Base-by-base conservation (phyloP, 2,797 vertebrate genomes). In the Novumbra hubbsi region DNA sequence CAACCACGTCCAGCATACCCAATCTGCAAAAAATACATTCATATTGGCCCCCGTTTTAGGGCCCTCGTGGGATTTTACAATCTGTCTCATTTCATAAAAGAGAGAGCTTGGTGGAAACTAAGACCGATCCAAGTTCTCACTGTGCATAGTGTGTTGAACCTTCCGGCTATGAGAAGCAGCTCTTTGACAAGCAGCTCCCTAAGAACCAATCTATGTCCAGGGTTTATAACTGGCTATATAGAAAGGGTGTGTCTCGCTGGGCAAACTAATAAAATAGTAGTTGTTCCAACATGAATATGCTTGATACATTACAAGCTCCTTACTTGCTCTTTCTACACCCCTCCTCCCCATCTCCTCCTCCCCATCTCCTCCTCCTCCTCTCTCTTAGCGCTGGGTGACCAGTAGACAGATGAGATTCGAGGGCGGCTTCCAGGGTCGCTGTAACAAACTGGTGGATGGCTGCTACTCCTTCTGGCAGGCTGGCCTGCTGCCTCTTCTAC, bases 381-480 rank as follows among this genome's bases (percentile, higher is more conserved):
- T 4, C 6, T 52, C 72, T 16, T 88, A 99, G 97, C 91, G 92
- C 77, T 99, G 98, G 98, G 96, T 97, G 78, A 94, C 96, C 0
- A 88, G 95, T 85, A 94, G 95, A 79, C 98, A 99, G 90, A 99
- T 98, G 97, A 88, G 95, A 0, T 98, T 96, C 0, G 98, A 99
- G 88, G 98, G 98, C 0, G 98, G 98, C 7, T 99, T 99, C 88
- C 98, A 99, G 86, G 98, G 97, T 5, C 96, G 98, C 78, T 98
- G 96, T 75, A 99, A 99, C 81, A 99, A 99, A 87, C 92, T 99
- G 90, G 97, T 99, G 87, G 97, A 99, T 0, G 97, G 98, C 71
- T 99, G 98, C 90, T 99, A 99, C 88, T 99, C 98, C 21, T 99
- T 98, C 90, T 99, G 98, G 98, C 98, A 99, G 91, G 97, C 96